These are phyloP conservation scores for Zelleria hepariella DNA, from an alignment of 2,888 invertebrate genomes.

Conservation along the genomic window DNA sequence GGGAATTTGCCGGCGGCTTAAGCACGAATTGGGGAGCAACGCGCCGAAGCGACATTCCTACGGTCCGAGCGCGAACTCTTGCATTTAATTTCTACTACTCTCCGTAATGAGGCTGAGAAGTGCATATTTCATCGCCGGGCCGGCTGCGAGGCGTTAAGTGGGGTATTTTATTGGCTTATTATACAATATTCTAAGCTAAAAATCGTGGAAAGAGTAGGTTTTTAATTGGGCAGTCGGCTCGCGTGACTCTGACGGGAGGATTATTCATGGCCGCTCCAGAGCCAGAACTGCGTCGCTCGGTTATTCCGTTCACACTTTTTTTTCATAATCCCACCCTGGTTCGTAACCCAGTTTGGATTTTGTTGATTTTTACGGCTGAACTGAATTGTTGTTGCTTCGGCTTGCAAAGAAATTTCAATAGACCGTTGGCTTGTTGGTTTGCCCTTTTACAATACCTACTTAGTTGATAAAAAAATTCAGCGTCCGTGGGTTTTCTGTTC, in stretches of 20 bases:
- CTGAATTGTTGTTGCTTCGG: background rate
- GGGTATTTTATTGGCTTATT: constrained; percentile 72
- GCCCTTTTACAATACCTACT: no score
- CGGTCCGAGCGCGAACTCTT: background rate
- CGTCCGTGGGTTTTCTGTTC: background rate
- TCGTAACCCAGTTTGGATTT: background rate
- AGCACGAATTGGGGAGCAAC: constrained; percentile 1
- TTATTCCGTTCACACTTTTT: constrained; percentile 41
- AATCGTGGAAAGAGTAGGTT: constrained; percentile 71
- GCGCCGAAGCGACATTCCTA: background rate
- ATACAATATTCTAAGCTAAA: constrained; percentile 73
- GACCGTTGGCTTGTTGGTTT: no score
- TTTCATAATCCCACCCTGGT: constrained; percentile 20
- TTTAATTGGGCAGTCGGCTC: constrained; percentile 67
- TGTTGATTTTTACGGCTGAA: constrained; percentile 2
- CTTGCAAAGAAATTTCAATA: background rate
- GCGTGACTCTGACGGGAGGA: constrained; percentile 65
- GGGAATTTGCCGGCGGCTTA: background rate
- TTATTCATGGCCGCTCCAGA: constrained; percentile 68
- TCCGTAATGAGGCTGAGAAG: constrained; percentile 61
- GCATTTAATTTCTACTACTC: constrained; percentile 56
- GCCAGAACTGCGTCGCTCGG: constrained; percentile 49
- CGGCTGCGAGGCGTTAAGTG: constrained; percentile 62
- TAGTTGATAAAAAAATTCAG: background rate
- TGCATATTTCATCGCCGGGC: constrained; percentile 63